phyloP scores from a whole-genome alignment of 2,797 vertebrate species.

The Avahi laniger region DNA sequence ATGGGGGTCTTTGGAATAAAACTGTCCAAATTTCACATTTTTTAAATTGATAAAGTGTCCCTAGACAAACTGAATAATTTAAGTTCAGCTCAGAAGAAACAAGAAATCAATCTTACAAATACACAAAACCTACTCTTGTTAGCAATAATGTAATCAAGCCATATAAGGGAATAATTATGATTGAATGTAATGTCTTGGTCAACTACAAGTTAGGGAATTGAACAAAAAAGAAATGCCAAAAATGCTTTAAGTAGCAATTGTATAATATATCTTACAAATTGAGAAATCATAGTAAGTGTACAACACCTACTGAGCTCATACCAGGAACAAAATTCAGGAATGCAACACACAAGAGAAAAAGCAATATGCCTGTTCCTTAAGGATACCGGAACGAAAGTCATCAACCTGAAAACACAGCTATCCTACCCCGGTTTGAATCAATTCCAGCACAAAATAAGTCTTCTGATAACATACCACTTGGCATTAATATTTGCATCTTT shows the following conservation, averaged over 20 bases:
- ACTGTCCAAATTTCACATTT: neutral
- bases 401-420: neutral
- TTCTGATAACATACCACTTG: neutral
- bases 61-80: neutral
- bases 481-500: neutral
- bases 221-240: neutral
- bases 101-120: conserved; percentile 36
- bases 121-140: neutral
- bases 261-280: neutral
- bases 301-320: neutral
- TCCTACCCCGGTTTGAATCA: neutral
- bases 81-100: neutral
- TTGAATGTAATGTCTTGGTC: neutral
- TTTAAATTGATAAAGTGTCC: neutral
- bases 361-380: neutral
- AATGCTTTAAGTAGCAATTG: neutral
- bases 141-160: neutral
- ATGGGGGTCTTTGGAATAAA: conserved; percentile 46
- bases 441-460: neutral
- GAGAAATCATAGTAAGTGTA: neutral
- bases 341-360: neutral
- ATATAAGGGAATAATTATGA: neutral
- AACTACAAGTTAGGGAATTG: neutral
- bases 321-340: neutral
- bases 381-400: neutral